Evolutionary conservation across 2,113 vertebrate genomes (phyloP).

Genomic region (Channa argus): DNA sequence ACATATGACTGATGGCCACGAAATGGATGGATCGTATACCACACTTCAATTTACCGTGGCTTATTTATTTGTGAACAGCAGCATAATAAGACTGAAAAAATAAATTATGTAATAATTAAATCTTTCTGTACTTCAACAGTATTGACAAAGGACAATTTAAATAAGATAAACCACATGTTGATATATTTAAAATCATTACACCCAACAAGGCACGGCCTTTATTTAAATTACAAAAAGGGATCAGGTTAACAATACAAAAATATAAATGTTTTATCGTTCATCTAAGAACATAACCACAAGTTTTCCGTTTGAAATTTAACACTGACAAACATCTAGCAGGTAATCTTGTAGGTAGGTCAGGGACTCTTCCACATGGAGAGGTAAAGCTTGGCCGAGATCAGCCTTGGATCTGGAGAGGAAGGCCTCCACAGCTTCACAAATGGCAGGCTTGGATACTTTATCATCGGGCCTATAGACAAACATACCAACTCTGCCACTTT

Average conservation of each 20-base stretch:
- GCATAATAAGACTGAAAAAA: too few relatives aligned
- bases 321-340: slow-evolving; percentile 73
- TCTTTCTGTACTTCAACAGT: not conserved
- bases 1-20: not conserved
- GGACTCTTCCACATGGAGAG: slow-evolving; percentile 84
- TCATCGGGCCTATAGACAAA: slow-evolving; percentile 82
- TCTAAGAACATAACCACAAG: not conserved
- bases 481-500: slow-evolving; percentile 50
- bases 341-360: slow-evolving; percentile 81
- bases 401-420: slow-evolving; percentile 81
- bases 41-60: not conserved
- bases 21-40: not conserved
- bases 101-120: too few relatives aligned
- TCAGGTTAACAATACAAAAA: not conserved
- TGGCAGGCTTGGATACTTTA: slow-evolving; percentile 73
- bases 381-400: slow-evolving; percentile 82
- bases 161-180: not conserved
- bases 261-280: not conserved
- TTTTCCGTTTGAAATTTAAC: slow-evolving; percentile 19
- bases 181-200: not conserved
- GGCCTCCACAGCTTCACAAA: slow-evolving; percentile 79
- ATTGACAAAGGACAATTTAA: not conserved
- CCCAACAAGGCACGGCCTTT: not conserved
- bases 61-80: not conserved
- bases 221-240: not conserved